Conservation (phyloP, 2,797 vertebrate genomes). For the Phrynocephalus guinanensis region DNA sequence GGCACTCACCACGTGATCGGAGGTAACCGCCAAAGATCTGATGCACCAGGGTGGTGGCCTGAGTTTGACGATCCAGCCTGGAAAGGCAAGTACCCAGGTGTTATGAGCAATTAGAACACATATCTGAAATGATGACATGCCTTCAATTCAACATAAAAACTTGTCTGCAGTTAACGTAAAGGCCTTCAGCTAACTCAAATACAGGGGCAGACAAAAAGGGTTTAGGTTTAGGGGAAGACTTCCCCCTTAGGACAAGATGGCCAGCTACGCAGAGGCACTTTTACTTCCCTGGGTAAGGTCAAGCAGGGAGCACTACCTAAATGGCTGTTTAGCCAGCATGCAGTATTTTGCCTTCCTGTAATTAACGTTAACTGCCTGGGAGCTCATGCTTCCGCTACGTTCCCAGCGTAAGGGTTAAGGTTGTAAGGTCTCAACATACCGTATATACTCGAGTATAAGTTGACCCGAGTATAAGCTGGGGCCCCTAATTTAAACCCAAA, state of each 20-base stretch:
- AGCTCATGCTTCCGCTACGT: neutral
- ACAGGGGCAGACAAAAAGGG: neutral
- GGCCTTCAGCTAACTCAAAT: neutral
- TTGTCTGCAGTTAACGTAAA: no score
- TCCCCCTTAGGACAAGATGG: neutral
- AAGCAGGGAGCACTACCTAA: neutral
- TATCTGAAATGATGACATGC: neutral
- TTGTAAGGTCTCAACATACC: neutral
- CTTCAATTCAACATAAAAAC: neutral
- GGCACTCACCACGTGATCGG: conserved; percentile 89
- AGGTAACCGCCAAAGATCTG: conserved; percentile 97
- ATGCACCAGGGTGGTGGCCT: conserved; percentile 94
- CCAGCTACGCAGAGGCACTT: neutral
- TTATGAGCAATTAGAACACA: neutral
- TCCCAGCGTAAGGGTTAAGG: no score
- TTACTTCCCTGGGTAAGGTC: neutral
- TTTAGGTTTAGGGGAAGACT: neutral
- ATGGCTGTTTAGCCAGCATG: neutral
- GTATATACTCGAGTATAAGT: no score
- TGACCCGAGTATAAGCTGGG: no score
- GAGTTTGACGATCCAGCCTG: conserved; percentile 93
- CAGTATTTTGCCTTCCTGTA: neutral
- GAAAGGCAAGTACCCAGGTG: neutral
- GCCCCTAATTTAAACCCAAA: no score
- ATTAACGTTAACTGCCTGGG: neutral